These are phyloP conservation scores for Gila orcuttii DNA, from an alignment of 2,113 vertebrate genomes.

Conservation along the genomic window DNA sequence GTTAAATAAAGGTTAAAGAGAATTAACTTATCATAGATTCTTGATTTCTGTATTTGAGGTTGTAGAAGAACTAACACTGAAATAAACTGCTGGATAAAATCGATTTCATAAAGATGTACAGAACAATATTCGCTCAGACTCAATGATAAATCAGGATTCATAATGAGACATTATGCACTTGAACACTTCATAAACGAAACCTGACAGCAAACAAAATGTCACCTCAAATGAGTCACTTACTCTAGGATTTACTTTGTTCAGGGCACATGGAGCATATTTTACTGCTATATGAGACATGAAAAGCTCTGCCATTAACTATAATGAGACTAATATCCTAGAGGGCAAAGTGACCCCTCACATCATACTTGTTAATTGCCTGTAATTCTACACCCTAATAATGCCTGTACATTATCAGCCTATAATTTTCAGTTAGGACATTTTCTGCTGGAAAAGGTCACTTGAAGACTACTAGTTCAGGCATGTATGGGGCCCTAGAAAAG, in stretches of 20 bases:
- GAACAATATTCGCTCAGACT: background rate
- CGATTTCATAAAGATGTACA: background rate
- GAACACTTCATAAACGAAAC: background rate
- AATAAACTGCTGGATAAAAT: background rate
- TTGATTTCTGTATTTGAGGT: too few species aligned
- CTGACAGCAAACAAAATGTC: conserved; percentile 21
- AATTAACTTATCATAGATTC: too few species aligned
- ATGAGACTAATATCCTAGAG: conserved; percentile 37
- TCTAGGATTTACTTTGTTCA: conserved; percentile 10
- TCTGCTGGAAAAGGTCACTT: background rate
- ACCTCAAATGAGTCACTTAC: background rate
- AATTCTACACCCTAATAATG: conserved; percentile 34
- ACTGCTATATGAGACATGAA: conserved; percentile 1
- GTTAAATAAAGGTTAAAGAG: too few species aligned
- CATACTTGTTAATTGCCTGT: conserved; percentile 38
- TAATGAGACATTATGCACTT: background rate
- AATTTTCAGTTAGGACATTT: conserved; percentile 8
- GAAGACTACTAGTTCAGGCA: background rate
- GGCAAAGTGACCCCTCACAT: conserved; percentile 20
- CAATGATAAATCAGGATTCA: background rate
- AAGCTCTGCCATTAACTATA: conserved; percentile 35
- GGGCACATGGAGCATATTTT: conserved; percentile 13
- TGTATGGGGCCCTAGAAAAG: background rate
- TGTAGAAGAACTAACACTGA: background rate
- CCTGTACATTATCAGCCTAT: conserved; percentile 27